Conservation (phyloP, 2,888 invertebrate species). For the Stomorhina lunata region DNA sequence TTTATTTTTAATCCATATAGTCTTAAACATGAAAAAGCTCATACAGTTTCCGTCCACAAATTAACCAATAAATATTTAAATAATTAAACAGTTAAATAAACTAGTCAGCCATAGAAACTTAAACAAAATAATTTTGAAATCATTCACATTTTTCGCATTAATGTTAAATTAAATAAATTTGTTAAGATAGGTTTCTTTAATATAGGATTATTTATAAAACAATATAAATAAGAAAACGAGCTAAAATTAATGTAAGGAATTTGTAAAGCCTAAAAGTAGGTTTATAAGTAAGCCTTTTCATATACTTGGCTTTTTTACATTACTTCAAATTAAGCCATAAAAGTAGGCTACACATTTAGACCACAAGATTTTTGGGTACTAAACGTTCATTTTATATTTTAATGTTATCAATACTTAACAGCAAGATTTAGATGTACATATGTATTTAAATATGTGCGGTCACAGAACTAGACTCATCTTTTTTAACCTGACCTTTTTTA, state of each 20-base stretch:
- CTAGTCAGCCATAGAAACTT: conserved; percentile 52
- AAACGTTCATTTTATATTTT: too few species aligned
- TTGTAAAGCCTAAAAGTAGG: too few species aligned
- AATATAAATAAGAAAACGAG: not conserved
- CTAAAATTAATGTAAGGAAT: not conserved
- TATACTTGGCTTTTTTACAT: too few species aligned
- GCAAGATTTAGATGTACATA: too few species aligned
- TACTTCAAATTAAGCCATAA: too few species aligned
- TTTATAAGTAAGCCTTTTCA: too few species aligned
- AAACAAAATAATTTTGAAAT: conserved; percentile 14
- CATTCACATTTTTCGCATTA: not conserved
- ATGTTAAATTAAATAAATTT: not conserved
- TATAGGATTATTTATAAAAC: not conserved
- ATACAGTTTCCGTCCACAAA: conserved; percentile 55
- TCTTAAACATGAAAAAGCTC: too few species aligned
- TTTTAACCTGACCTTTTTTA: too few species aligned
- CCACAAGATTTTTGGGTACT: not conserved
- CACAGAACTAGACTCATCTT: too few species aligned
- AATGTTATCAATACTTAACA: too few species aligned
- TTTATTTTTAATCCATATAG: too few species aligned
- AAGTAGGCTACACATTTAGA: not conserved
- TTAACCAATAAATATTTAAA: conserved; percentile 31
- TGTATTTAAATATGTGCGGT: too few species aligned
- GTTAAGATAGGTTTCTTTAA: not conserved
- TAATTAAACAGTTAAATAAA: conserved; percentile 18